Conservation (phyloP, 2,113 vertebrate genomes). For the Rattus norvegicus region DNA sequence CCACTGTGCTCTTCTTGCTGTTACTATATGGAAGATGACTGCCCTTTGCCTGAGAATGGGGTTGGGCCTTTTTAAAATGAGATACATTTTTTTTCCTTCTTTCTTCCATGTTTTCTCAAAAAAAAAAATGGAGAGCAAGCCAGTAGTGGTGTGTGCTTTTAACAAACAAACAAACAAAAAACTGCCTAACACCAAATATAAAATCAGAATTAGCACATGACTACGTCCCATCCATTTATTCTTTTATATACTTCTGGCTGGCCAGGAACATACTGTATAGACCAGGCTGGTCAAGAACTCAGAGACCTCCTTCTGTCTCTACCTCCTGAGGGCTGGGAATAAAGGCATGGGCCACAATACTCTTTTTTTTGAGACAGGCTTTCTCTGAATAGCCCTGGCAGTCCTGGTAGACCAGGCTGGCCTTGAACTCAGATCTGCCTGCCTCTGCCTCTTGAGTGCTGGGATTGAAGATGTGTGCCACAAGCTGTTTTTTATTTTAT, state of each 20-base stretch:
- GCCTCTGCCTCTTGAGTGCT: background rate
- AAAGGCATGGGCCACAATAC: no score
- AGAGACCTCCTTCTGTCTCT: background rate
- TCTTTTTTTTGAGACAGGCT: background rate
- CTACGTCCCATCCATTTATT: background rate
- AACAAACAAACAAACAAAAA: background rate
- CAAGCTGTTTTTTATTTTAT: background rate
- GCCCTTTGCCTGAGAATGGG: background rate
- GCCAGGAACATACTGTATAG: background rate
- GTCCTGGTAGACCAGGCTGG: background rate
- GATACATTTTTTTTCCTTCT: background rate
- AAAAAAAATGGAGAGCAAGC: background rate
- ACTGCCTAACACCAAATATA: background rate
- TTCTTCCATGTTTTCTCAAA: background rate
- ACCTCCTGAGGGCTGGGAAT: background rate
- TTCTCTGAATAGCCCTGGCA: background rate
- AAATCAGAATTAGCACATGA: background rate
- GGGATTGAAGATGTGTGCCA: background rate
- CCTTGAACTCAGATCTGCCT: background rate
- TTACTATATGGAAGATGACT: background rate
- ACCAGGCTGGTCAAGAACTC: background rate
- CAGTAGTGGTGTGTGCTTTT: background rate
- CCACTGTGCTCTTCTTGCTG: background rate
- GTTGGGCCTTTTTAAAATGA: background rate
- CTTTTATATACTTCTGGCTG: background rate